Conservation (phyloP, 2,113 vertebrate genomes). For the Sitta europaea region DNA sequence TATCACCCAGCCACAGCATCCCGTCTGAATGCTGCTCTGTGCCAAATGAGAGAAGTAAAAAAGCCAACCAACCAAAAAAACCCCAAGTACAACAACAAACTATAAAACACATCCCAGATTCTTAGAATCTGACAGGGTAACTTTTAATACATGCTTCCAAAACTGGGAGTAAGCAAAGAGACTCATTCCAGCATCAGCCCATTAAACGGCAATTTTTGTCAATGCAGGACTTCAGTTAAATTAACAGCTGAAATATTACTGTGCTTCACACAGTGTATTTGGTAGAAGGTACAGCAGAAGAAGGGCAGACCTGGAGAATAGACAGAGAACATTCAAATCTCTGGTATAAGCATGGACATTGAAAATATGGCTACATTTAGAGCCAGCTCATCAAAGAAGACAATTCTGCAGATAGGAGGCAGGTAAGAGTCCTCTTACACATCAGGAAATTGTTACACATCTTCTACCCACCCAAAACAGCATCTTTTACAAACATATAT, state of each 20-base stretch:
- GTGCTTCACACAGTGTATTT: not conserved
- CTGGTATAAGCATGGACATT: not conserved
- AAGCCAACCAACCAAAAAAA: not conserved
- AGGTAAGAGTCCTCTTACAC: not conserved
- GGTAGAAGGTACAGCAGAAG: not conserved
- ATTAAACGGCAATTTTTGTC: not conserved
- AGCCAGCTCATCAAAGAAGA: not conserved
- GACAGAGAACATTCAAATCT: not conserved
- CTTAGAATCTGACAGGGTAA: not conserved
- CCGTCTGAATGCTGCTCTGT: not conserved
- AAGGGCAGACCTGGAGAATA: not conserved
- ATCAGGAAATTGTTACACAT: not conserved
- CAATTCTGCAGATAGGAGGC: not conserved
- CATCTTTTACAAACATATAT: not conserved
- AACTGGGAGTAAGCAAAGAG: not conserved
- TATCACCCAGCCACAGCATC: not conserved
- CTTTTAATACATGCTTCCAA: not conserved
- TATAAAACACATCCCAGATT: not conserved
- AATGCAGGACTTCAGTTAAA: not conserved
- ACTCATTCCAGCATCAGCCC: not conserved
- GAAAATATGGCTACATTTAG: not conserved
- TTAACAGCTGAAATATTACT: not conserved
- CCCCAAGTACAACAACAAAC: not conserved
- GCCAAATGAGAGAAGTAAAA: not conserved
- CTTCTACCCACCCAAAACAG: not conserved